Base-by-base conservation (phyloP, 1,140 invertebrate genomes). In the Adoxophyes honmai region DNA sequence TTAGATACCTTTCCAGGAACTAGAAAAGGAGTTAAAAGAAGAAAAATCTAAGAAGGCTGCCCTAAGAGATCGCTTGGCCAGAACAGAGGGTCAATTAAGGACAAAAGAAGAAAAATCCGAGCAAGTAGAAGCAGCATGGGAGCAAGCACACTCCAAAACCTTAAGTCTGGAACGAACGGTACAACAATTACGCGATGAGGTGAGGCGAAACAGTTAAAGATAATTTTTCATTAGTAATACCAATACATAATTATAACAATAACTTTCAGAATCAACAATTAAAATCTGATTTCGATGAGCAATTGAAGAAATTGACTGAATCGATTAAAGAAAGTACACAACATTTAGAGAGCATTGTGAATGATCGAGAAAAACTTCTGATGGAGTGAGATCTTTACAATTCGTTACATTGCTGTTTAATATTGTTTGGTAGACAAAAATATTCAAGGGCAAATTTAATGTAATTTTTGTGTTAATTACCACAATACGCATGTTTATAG, bases 331-430 rank as follows among this genome's bases (percentile, higher is more conserved):
- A 75, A 57, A 83, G 85, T 53, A 81, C 72, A 5, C 57, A 36
- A 1, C 73, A 84, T 63, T 73, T 87, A 42, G 77, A 85, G 68
- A 71, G 82, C 57, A 87, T 87, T 52, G 77, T 69, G 4, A 61
- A 64, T 16, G 78, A 76, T 38, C 75, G 79, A 6, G 73, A 78
- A 53, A 82, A 75, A 52, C 61, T 87, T 37, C 77, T 84, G 66
- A n/a, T 55, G 2, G 84, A 87, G 84, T 87, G 68, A 75, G 70
- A 66, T 8, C 18, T 34, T 53, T 48, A 11, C 0, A n/a, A 21
- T 2, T 28, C 14, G 8, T 15, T 3, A 28, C 6, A 3, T 28
- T 6, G 2, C 21, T 28, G 21, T 28, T n/a, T n/a, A n/a, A n/a
- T n/a, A n/a, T n/a, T n/a, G n/a, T n/a, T n/a, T n/a, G n/a, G 33